Evolutionary conservation across 2,888 invertebrate genomes (phyloP).

Genomic region (Neocrepidodera transversa): DNA sequence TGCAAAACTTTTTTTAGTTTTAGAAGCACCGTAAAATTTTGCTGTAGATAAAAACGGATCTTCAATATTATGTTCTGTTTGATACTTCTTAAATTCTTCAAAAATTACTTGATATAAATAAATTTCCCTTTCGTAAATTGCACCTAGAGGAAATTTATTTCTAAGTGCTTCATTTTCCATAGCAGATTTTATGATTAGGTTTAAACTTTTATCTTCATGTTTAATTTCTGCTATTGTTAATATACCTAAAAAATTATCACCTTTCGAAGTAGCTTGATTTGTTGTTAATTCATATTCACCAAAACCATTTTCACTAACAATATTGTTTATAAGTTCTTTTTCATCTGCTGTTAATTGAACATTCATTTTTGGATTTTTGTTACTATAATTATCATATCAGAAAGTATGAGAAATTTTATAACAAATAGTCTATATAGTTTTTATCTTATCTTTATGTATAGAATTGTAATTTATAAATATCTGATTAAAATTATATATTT

Average conservation of each 20-base stretch:
- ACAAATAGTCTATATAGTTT: too few species aligned
- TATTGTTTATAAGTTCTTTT: conserved; percentile 1
- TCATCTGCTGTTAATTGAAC: background rate
- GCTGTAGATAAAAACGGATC: conserved; percentile 15
- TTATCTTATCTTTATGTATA: too few species aligned
- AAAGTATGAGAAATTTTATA: too few species aligned
- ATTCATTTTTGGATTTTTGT: too few species aligned
- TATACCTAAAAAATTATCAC: conserved; percentile 36
- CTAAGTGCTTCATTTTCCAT: conserved; percentile 39
- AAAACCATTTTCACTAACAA: conserved; percentile 12
- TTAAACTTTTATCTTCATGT: conserved; percentile 18
- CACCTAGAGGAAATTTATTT: conserved; percentile 36
- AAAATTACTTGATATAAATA: conserved; percentile 47
- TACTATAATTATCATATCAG: too few species aligned
- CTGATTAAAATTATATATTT: too few species aligned
- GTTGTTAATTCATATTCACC: background rate
- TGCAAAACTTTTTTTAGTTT: conserved; percentile 27
- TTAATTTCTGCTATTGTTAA: conserved; percentile 34
- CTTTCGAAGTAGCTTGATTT: background rate
- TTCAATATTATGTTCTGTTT: conserved; percentile 32
- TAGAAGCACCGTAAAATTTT: conserved; percentile 25
- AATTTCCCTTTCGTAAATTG: conserved; percentile 46
- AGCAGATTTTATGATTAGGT: conserved; percentile 49
- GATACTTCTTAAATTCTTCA: conserved; percentile 36
- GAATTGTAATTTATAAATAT: too few species aligned